Evolutionary conservation across 1,140 invertebrate genomes (phyloP).

Genomic region (Paracyclopina nana): DNA sequence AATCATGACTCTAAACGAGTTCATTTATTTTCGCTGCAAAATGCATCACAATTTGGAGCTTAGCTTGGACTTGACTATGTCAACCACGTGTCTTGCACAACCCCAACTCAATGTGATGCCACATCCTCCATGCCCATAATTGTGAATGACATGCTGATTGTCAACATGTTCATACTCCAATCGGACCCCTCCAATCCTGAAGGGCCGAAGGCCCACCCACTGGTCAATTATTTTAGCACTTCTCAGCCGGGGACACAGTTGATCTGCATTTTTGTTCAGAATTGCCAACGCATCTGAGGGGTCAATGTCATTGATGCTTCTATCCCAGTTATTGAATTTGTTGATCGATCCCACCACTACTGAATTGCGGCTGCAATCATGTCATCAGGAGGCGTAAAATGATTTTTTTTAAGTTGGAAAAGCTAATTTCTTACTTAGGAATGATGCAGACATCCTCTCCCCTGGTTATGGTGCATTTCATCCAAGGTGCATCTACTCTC

Average conservation of each 20-base stretch:
- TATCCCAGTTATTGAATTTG: background rate
- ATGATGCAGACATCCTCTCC: background rate
- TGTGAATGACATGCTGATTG: slow-evolving; percentile 45
- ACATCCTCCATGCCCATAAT: slow-evolving; percentile 76
- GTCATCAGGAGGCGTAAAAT: background rate
- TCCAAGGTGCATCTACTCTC: background rate
- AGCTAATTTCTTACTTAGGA: background rate
- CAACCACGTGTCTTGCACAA: slow-evolving; percentile 42
- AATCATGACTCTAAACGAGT: too few species aligned
- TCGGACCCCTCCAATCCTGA: too few species aligned
- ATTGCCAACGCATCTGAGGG: background rate
- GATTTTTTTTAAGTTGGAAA: background rate
- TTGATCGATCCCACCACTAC: background rate
- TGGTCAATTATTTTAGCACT: background rate
- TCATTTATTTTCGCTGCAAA: too few species aligned
- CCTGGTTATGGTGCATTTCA: background rate
- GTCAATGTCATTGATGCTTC: too few species aligned
- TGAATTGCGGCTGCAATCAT: background rate
- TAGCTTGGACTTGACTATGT: slow-evolving; percentile 19
- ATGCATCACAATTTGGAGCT: too few species aligned
- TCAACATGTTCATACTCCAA: background rate
- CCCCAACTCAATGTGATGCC: slow-evolving; percentile 67
- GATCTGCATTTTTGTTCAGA: background rate
- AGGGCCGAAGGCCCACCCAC: too few species aligned
- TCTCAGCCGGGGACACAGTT: background rate